phyloP scores from a whole-genome alignment of 2,797 vertebrate genomes.

The Microtus californicus region DNA sequence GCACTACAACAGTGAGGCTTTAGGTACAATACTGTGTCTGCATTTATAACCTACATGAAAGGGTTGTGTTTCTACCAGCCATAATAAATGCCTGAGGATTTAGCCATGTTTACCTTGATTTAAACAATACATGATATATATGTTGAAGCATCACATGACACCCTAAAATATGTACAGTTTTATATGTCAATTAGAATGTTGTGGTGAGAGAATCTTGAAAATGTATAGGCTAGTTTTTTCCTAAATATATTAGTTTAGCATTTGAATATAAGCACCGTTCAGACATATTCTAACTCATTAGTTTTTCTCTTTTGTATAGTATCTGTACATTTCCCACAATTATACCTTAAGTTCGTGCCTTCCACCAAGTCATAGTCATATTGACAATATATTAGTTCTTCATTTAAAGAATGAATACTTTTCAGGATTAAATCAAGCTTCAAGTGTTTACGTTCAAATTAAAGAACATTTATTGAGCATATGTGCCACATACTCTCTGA shows the following conservation, averaged over 20 bases:
- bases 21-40: neutral
- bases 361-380: neutral
- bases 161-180: neutral
- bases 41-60: neutral
- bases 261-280: neutral
- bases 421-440: conserved; percentile 45
- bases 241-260: neutral
- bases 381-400: neutral
- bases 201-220: neutral
- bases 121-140: neutral
- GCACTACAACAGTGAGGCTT: neutral
- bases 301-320: conserved; percentile 13
- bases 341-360: neutral
- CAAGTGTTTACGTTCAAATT: neutral
- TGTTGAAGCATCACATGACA: neutral
- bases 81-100: neutral
- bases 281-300: neutral
- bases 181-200: neutral
- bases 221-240: neutral
- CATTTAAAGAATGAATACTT: conserved; percentile 5
- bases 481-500: neutral
- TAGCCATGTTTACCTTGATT: neutral
- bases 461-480: conserved; percentile 11
- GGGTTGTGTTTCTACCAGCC: neutral
- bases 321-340: neutral